Evolutionary conservation across 1,140 invertebrate genomes (phyloP).

Genomic region (Lordiphosa clarofinis): DNA sequence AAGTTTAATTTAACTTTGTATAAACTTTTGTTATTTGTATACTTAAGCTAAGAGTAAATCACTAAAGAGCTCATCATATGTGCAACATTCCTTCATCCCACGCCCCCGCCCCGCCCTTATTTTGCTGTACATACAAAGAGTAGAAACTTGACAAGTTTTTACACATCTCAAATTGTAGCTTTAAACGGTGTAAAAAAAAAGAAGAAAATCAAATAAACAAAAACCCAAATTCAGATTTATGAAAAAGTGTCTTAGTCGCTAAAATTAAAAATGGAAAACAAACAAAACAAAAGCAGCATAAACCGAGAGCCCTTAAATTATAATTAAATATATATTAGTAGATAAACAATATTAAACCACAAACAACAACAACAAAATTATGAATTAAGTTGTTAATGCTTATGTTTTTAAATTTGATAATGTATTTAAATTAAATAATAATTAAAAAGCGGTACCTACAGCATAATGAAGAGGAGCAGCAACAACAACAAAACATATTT

Average conservation of each 20-base stretch:
- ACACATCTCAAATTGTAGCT: constrained; percentile 70
- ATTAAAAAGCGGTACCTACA: constrained; percentile 59
- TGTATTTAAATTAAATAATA: constrained; percentile 8
- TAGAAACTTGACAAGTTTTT: constrained; percentile 24
- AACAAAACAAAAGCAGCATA: constrained; percentile 29
- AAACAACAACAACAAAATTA: constrained; percentile 26
- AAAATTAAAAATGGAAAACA: constrained; percentile 28
- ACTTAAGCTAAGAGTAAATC: constrained; percentile 55
- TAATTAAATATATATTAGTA: constrained; percentile 35
- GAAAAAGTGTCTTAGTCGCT: constrained; percentile 74
- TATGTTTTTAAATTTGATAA: constrained; percentile 67
- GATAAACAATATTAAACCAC: constrained; percentile 24
- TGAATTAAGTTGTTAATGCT: constrained; percentile 73
- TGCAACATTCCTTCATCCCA: constrained; percentile 58
- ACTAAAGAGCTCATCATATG: constrained; percentile 39
- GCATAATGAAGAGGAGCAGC: constrained; percentile 41
- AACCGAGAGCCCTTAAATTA: constrained; percentile 49
- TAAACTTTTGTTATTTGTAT: constrained; percentile 60
- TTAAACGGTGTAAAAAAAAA: constrained; percentile 62
- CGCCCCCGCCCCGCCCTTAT: not conserved
- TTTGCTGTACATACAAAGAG: constrained; percentile 52
- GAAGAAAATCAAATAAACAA: constrained; percentile 29
- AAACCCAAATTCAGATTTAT: constrained; percentile 54
- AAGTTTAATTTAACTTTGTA: constrained; percentile 31
- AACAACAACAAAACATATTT: constrained; percentile 68